Percentiles rank a stretch among this genome's conserved stretches.
Evolutionary conservation across 2,797 vertebrate genomes (phyloP).

Genomic region (Sebastes ruberrimus): DNA sequence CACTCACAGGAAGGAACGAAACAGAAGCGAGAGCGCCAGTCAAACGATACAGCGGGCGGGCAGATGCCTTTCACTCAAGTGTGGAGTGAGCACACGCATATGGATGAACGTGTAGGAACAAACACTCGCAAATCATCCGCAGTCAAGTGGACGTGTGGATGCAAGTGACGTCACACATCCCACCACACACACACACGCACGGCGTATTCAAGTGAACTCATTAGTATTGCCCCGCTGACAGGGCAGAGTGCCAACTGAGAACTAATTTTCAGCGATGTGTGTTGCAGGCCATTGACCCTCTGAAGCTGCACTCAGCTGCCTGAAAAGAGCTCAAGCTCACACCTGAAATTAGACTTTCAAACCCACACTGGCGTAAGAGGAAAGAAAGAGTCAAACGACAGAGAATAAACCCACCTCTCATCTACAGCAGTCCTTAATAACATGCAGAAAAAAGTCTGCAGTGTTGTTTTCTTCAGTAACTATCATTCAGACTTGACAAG

Average conservation of each 20-base stretch:
- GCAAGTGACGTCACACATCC: slow-evolving; percentile 7
- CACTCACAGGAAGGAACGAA: slow-evolving; percentile 38
- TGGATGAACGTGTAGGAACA: slow-evolving; percentile 34
- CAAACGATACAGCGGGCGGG: slow-evolving; percentile 29
- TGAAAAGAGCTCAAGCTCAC: slow-evolving; percentile 8
- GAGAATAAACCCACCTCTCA: background rate
- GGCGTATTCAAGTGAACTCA: slow-evolving; percentile 27
- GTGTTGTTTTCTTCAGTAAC: background rate
- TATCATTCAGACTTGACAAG: slow-evolving; percentile 7
- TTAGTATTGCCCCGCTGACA: slow-evolving; percentile 44
- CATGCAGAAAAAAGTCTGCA: background rate
- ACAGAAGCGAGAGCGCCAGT: slow-evolving; percentile 33
- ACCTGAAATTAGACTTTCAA: slow-evolving; percentile 38
- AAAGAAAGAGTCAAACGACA: background rate
- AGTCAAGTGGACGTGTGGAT: slow-evolving; percentile 42
- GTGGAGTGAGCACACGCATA: slow-evolving; percentile 5
- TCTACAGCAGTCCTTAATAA: background rate
- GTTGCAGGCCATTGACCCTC: slow-evolving; percentile 20
- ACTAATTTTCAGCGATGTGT: slow-evolving; percentile 43
- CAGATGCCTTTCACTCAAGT: slow-evolving; percentile 44
- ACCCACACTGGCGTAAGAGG: background rate
- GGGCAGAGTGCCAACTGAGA: slow-evolving; percentile 30
- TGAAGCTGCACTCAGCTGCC: slow-evolving; percentile 24
- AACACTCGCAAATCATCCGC: slow-evolving; percentile 40
- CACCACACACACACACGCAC: background rate